Percentiles rank a stretch among this genome's conserved stretches.
phyloP scores from a whole-genome alignment of 1,140 invertebrate species.

The Dendrolimus kikuchii region DNA sequence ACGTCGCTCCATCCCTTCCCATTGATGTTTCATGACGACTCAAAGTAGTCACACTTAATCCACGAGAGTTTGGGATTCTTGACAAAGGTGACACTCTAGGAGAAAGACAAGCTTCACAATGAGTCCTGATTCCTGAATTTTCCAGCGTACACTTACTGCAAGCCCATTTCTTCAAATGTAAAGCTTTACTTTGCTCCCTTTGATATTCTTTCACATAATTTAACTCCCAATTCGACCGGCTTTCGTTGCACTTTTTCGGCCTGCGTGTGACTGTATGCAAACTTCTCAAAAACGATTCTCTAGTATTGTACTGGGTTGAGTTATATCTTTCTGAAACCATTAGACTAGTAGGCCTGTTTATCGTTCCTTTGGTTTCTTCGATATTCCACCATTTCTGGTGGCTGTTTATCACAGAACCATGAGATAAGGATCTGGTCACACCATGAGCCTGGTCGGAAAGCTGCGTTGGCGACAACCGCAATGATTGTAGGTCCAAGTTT shows the following conservation, averaged over 20 bases:
- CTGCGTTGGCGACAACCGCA: slow-evolving; percentile 55
- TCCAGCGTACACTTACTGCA: slow-evolving; percentile 84
- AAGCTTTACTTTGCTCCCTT: slow-evolving; percentile 51
- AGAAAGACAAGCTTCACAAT: slow-evolving; percentile 78
- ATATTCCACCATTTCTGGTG: slow-evolving; percentile 60
- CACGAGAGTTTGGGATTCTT: slow-evolving; percentile 53
- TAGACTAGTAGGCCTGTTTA: slow-evolving; percentile 56
- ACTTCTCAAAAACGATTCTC: slow-evolving; percentile 58
- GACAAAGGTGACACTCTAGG: slow-evolving; percentile 52
- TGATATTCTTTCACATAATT: slow-evolving; percentile 66
- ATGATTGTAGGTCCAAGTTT: slow-evolving; percentile 52
- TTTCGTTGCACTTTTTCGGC: slow-evolving; percentile 55
- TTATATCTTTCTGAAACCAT: slow-evolving; percentile 61
- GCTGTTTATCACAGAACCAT: slow-evolving; percentile 63
- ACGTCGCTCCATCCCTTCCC: slow-evolving; percentile 53
- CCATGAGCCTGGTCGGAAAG: slow-evolving; percentile 56
- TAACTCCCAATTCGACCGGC: slow-evolving; percentile 65
- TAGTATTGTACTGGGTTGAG: slow-evolving; percentile 37
- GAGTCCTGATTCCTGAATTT: slow-evolving; percentile 77
- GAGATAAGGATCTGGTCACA: slow-evolving; percentile 63
- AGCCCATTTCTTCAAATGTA: slow-evolving; percentile 75
- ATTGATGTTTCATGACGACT: slow-evolving; percentile 55
- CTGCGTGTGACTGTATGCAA: slow-evolving; percentile 59
- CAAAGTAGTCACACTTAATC: slow-evolving; percentile 61
- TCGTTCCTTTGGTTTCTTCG: slow-evolving; percentile 45